phyloP scores from a whole-genome alignment of 1,140 invertebrate species.

The Neodiprion pinetum region DNA sequence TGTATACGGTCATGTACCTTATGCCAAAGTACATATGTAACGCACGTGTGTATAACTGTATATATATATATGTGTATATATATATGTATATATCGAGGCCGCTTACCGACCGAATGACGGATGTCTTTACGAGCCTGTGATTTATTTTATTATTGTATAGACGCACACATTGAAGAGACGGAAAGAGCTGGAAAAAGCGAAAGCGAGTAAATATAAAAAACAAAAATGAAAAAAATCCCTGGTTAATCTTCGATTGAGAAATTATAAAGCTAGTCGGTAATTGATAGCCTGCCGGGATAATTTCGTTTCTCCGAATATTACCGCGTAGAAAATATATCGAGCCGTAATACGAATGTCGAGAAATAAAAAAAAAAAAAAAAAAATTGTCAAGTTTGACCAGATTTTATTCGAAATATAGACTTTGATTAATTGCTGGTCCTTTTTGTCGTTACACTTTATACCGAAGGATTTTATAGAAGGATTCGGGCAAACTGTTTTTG shows the following conservation, averaged over 20 bases:
- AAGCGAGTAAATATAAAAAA: conserved; percentile 15
- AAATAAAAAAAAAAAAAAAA: conserved; percentile 9
- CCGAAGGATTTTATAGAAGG: not conserved
- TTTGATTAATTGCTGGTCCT: not conserved
- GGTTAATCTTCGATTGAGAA: conserved; percentile 30
- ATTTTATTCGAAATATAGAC: not conserved
- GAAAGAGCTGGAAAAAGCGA: conserved; percentile 13
- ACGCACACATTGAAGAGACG: conserved; percentile 1
- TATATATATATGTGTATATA: too few relatives aligned
- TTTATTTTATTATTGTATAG: conserved; percentile 51
- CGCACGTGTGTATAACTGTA: too few relatives aligned
- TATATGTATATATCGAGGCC: not conserved
- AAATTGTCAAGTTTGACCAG: not conserved
- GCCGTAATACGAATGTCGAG: conserved; percentile 22
- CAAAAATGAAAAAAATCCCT: conserved; percentile 36
- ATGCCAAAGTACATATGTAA: too few relatives aligned
- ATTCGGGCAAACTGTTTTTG: not conserved
- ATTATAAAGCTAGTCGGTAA: conserved; percentile 10
- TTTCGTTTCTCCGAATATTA: conserved; percentile 14
- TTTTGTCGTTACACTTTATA: too few relatives aligned
- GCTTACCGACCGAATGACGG: conserved; percentile 39
- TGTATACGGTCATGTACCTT: too few relatives aligned
- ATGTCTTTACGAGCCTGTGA: conserved; percentile 54
- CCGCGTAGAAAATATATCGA: too few relatives aligned
- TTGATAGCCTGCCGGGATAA: not conserved